Evolutionary conservation across 2,113 vertebrate genomes (phyloP).

Genomic region (Corythoichthys haematopterus): DNA sequence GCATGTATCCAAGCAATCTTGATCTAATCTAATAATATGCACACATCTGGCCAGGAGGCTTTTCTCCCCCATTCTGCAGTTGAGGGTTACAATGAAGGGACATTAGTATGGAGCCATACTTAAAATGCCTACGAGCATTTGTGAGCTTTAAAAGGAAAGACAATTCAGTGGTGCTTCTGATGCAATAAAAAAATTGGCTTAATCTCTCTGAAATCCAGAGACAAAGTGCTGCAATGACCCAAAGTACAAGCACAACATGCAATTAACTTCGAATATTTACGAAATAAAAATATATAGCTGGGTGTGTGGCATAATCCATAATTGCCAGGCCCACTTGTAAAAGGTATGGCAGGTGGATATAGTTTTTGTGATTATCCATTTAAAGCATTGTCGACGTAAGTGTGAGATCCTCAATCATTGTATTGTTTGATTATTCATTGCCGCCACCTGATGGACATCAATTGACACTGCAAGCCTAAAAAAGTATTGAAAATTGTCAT

Average conservation of each 20-base stretch:
- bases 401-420: not conserved
- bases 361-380: not conserved
- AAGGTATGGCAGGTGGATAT: not conserved
- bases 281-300: not conserved
- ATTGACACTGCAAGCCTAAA: constrained; percentile 25
- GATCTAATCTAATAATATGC: constrained; percentile 46
- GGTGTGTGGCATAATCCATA: not conserved
- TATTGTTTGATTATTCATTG: not conserved
- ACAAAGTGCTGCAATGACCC: not conserved
- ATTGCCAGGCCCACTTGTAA: not conserved
- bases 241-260: too few species aligned
- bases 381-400: not conserved
- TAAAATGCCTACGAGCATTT: constrained; percentile 6
- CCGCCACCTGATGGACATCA: constrained; percentile 43
- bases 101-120: constrained; percentile 11
- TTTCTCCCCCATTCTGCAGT: constrained; percentile 44
- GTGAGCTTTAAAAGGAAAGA: constrained; percentile 6
- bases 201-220: not conserved
- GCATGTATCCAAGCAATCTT: constrained; percentile 25
- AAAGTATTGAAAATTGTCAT: not conserved
- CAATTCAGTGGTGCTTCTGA: not conserved
- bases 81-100: constrained; percentile 22
- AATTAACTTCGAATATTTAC: not conserved
- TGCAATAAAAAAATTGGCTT: not conserved
- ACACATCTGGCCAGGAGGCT: constrained; percentile 58